Base-by-base conservation (phyloP, 1,140 invertebrate species). In the Centruroides vittatus region DNA sequence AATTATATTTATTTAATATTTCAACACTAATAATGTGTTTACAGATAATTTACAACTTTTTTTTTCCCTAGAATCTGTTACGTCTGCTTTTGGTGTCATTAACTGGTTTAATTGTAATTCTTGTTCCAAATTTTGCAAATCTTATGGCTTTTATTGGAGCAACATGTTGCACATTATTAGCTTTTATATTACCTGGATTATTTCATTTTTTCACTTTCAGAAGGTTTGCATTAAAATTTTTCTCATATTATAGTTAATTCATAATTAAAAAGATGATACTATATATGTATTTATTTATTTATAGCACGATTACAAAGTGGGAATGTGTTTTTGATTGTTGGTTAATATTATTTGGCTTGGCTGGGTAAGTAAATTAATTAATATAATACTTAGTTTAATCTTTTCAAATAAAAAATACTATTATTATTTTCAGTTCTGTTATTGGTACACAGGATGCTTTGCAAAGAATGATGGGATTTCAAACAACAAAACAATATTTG, bases 121-220 rank as follows among this genome's bases (percentile, higher is more conserved):
- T 69, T n/a, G 72, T 77, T n/a, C 76, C 76, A 6, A 76, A 75
- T 63, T 78, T 78, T 71, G 73, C 73, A 46, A 74, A 73, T 61
- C 67, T 78, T 23, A 76, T 78, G 73, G 76, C 75, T n/a, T 66
- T 78, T 47, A 71, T 78, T 34, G 76, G 76, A 35, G 75, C 76
- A n/a, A 73, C 72, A 6, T 78, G 76, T 65, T 78, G 76, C 66
- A 77, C 73, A 3, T 64, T 77, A 47, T 66, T 78, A 61, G 75
- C 76, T 34, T 78, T 78, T 62, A 74, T 75, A 36, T 59, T 78
- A 12, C 76, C 76, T 6, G 76, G 73, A 10, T 34, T 74, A 1
- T 78, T 77, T 60, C 76, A 78, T 68, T 60, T 76, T 58, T 62
- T 67, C 11, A 70, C 77, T 47, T 76, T 72, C 66, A 71, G 68